These are phyloP conservation scores for Lasioglossum oenotherae DNA, from an alignment of 2,888 invertebrate genomes.

Conservation along the genomic window DNA sequence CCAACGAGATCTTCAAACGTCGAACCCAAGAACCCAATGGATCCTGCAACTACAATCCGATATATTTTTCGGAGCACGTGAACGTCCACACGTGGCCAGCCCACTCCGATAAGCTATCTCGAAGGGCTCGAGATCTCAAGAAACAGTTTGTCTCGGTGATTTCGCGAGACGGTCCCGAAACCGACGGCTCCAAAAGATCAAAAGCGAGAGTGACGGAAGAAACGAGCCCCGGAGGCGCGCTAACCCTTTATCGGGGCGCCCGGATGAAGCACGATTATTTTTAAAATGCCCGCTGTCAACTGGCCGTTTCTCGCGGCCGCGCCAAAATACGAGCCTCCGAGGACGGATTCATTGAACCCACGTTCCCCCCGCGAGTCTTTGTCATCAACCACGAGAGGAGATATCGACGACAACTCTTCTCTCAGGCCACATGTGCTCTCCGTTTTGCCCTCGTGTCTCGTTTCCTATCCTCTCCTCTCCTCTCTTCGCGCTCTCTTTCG, in stretches of 20 bases:
- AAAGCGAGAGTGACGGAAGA: background rate
- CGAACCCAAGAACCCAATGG: background rate
- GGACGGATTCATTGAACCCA: constrained; percentile 76
- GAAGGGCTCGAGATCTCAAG: background rate
- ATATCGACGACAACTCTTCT: constrained; percentile 77
- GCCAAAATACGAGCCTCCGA: constrained; percentile 63
- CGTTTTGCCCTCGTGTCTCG: background rate
- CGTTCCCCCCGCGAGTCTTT: constrained; percentile 58
- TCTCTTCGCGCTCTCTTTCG: constrained; percentile 25
- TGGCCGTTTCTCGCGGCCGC: constrained; percentile 39
- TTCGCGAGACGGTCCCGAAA: background rate
- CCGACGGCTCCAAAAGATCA: background rate
- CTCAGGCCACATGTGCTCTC: constrained; percentile 75
- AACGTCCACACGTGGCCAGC: background rate
- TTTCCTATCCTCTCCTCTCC: background rate
- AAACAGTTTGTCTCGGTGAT: background rate
- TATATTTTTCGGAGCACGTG: background rate
- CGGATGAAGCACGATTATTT: constrained; percentile 50
- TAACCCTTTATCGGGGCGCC: constrained; percentile 9
- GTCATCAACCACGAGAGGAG: constrained; percentile 63
- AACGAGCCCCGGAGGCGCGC: background rate
- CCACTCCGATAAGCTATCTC: background rate
- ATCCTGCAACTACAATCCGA: background rate
- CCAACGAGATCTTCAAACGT: background rate
- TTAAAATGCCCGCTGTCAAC: constrained; percentile 52